Evolutionary conservation across 2,888 invertebrate genomes (phyloP), one percentile per base, ranked within the genome.

Genomic region (Acleris sparsana): DNA sequence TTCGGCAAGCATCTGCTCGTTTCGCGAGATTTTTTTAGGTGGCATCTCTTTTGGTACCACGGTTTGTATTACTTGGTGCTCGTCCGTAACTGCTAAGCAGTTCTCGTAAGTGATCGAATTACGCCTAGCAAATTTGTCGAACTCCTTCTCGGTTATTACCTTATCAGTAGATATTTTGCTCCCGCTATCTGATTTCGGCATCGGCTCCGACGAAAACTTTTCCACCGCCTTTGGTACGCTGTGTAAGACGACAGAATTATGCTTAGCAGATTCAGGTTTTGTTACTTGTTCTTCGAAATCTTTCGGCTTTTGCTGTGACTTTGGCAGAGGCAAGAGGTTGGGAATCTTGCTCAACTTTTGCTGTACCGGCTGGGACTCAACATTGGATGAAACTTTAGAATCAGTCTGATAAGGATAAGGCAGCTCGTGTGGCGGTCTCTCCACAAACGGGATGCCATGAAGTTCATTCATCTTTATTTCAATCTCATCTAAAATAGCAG

Each of bases 401-500:
- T 64, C 65, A 16, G 59, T 43, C 2, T 43, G 1, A 20, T 65
- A 61, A 5, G 65, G 60, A 3, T 60, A 60, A 11, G 87, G 85
- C 51, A 86, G 71, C 73, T 89, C 87, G 72, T 88, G 86, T 3
- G 81, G 75, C 25, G 89, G 87, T 71, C 87, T 78, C 73, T 89
- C 89, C 16, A 87, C 82, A 67, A 86, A 87, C 39, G 88, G 87
- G 46, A 90, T 88, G 17, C 92, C 92, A 69, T 92, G 92, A 62
- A 92, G 75, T 73, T 92, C 92, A 67, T 91, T 92, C 92, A 92
- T 92, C 77, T 91, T 87, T 81, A 84, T 88, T 82, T 92, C 92
- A 65, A 92, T 89, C 52, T 85, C 88, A 70, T 92, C 89, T 53
- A 89, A 73, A 5, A 80, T 69, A 22, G 80, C 76, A 33, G 73